Evolutionary conservation across 2,113 vertebrate species (phyloP), one percentile per base, ranked within the genome.

Genomic region (Psittacula cyanocephala): DNA sequence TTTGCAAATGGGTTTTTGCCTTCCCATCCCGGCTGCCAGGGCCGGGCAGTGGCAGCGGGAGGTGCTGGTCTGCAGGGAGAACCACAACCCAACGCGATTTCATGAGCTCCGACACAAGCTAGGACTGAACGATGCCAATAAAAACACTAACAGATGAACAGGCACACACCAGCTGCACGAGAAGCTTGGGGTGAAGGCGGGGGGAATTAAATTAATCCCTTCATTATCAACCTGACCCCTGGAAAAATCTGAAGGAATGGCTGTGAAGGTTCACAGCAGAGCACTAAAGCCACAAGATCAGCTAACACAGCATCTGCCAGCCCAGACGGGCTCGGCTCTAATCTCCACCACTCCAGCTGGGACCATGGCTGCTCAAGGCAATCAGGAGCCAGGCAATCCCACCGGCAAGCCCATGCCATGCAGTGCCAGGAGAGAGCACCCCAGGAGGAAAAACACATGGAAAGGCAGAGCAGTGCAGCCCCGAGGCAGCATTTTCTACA

Each of bases 171-270:
- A 96, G 95, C 95, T 97, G 89, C 74, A 17, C 13, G 75, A 74
- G 95, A 53, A 81, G 91, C 37, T 74, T 31, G 88, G 79, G 88
- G 89, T 57, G 88, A 91, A 57, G 93, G 89, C 55, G 1, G 46
- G 47, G 63, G 85, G 93, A 95, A 91, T 81, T 91, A 91, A 91
- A 95, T 91, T 95, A 97, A 98, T 97, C 96, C 95, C 94, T 91
- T 97, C 97, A 84, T 97, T 95, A 96, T 90, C 95, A 97, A 89
- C 78, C 89, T 60, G 97, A 96, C 88, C 97, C 93, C 96, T 78
- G 86, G 88, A 89, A 91, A 94, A 92, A 86, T 83, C 52, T 78
- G 96, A 80, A 89, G 96, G 95, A 93, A 91, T 69, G 93, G 96
- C 94, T 90, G 93, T 7, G 89, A 60, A 72, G 95, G 93, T 67